These are phyloP conservation scores for Actinemys pallida DNA, from an alignment of 2,113 vertebrate species.

Conservation along the genomic window DNA sequence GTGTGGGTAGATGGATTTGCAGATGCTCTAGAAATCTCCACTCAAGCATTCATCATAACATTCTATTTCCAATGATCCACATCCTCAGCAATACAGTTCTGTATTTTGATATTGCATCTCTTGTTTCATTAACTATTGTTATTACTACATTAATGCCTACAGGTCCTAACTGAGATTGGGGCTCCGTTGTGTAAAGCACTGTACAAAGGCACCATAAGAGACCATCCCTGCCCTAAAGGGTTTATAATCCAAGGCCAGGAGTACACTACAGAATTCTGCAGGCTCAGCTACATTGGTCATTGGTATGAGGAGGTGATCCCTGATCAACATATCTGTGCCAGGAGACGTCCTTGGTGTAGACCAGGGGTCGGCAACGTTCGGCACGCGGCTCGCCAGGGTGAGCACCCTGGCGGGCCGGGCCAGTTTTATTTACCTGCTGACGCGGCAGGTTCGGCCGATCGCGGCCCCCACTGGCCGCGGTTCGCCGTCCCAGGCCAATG, in stretches of 20 bases:
- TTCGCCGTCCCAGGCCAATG: no score
- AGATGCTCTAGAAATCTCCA: not conserved
- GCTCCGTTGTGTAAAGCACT: not conserved
- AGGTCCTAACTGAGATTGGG: not conserved
- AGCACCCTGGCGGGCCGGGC: no score
- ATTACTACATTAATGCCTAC: not conserved
- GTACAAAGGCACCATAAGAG: not conserved
- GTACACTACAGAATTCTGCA: not conserved
- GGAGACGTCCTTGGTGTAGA: not conserved
- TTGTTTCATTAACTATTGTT: not conserved
- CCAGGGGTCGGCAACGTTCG: no score
- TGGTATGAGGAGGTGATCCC: not conserved
- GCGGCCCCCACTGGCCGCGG: no score
- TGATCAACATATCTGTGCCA: not conserved
- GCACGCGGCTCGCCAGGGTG: no score
- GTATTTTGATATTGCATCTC: not conserved
- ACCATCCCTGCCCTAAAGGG: fast-evolving
- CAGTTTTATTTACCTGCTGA: no score
- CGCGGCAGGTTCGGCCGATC: no score
- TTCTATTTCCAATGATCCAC: not conserved
- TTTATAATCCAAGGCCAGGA: not conserved
- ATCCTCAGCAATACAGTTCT: not conserved
- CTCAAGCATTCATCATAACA: not conserved
- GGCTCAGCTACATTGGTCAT: not conserved
- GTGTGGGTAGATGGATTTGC: not conserved